A percentile compares a stretch with the other conserved stretches of the same genome.
Conservation (phyloP, 1,140 invertebrate species). For the Nebria ingens region DNA sequence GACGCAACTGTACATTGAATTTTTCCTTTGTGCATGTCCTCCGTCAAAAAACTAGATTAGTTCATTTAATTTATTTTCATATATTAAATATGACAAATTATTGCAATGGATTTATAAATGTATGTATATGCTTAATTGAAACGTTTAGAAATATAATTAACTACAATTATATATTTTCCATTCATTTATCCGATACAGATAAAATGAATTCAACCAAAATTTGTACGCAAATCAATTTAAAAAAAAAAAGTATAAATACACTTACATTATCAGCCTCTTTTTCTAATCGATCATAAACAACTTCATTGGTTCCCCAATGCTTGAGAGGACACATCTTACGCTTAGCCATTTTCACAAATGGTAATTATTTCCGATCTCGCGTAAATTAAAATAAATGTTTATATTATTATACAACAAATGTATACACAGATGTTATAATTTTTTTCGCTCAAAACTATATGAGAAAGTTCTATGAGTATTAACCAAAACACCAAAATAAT, state of each 20-base stretch:
- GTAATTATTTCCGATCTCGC: slow-evolving; percentile 16
- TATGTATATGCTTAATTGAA: too few relatives aligned
- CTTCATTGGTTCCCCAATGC: not conserved
- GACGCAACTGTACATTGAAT: too few relatives aligned
- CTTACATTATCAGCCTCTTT: slow-evolving; percentile 10
- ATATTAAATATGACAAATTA: too few relatives aligned
- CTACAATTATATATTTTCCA: too few relatives aligned
- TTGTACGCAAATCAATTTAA: too few relatives aligned
- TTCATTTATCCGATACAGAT: too few relatives aligned
- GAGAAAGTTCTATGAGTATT: slow-evolving; percentile 33
- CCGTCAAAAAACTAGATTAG: too few relatives aligned
- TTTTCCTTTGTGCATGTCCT: too few relatives aligned
- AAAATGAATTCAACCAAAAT: too few relatives aligned
- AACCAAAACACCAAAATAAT: slow-evolving; percentile 31
- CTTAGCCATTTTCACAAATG: not conserved
- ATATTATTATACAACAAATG: slow-evolving; percentile 23
- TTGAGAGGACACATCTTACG: not conserved
- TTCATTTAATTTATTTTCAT: too few relatives aligned
- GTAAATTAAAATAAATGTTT: slow-evolving; percentile 22
- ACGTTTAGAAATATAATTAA: too few relatives aligned
- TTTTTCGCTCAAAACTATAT: slow-evolving; percentile 34
- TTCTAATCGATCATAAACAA: slow-evolving; percentile 4
- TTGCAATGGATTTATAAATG: too few relatives aligned
- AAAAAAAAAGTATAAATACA: slow-evolving; percentile 3
- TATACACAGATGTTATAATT: slow-evolving; percentile 25